Conservation (phyloP, 2,113 vertebrate species). For the Lasiurus cinereus region DNA sequence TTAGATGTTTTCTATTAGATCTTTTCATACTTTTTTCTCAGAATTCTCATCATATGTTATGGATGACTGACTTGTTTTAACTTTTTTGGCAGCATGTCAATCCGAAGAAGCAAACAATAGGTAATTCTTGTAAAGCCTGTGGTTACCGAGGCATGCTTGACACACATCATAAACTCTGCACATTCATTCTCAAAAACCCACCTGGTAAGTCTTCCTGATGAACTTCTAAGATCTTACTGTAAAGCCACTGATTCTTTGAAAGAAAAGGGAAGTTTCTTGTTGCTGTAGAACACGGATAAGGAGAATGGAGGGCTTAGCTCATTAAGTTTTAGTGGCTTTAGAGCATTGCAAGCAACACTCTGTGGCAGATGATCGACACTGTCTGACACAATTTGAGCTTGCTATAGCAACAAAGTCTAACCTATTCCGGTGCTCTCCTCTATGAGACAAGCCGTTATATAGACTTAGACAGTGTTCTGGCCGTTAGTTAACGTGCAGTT, state of each 20-base stretch:
- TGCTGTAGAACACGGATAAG: fast-evolving
- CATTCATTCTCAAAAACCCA: conserved; percentile 99
- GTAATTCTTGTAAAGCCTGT: conserved; percentile 99
- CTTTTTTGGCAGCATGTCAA: conserved; percentile 94
- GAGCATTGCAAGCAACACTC: conserved; percentile 90
- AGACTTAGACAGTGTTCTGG: conserved; percentile 84
- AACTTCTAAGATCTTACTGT: background rate
- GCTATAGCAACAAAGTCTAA: conserved; percentile 89
- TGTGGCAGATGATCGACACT: conserved; percentile 86
- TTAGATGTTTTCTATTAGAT: background rate
- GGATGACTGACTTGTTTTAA: background rate
- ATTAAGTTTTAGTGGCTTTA: background rate
- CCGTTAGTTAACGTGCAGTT: background rate
- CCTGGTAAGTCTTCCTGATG: conserved; percentile 91
- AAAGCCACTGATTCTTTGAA: background rate
- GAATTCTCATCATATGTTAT: fast-evolving
- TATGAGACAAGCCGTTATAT: conserved; percentile 87
- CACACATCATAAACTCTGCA: conserved; percentile 99
- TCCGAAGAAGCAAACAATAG: conserved; percentile 99
- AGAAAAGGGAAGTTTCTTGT: background rate
- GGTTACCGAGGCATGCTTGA: conserved; percentile 99
- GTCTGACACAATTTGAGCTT: conserved; percentile 91
- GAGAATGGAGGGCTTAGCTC: fast-evolving
- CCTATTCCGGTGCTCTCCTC: conserved; percentile 86
- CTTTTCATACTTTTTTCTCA: background rate